A percentile compares a stretch with the other conserved stretches of the same genome.
Evolutionary conservation across 1,140 invertebrate species (phyloP).

Genomic region (Caerostris darwini): DNA sequence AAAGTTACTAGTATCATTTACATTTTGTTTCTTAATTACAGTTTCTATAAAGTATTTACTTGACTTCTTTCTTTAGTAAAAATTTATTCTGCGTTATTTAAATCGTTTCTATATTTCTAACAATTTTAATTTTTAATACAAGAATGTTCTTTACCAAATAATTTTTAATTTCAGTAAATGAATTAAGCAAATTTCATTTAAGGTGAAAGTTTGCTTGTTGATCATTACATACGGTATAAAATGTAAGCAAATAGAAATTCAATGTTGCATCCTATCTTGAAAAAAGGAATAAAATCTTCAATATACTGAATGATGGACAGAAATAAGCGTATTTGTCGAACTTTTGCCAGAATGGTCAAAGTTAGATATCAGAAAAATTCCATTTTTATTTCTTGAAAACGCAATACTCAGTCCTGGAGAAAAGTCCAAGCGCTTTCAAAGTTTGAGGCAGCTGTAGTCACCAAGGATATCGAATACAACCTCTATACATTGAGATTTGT

Average conservation of each 20-base stretch:
- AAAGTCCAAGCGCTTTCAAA: slow-evolving; percentile 51
- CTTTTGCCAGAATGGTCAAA: slow-evolving; percentile 31
- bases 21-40: too few relatives aligned
- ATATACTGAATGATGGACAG: slow-evolving; percentile 14
- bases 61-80: too few relatives aligned
- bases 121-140: too few relatives aligned
- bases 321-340: slow-evolving; percentile 16
- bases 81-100: too few relatives aligned
- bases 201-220: too few relatives aligned
- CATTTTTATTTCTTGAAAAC: slow-evolving; percentile 46
- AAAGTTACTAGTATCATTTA: too few relatives aligned
- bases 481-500: slow-evolving; percentile 47
- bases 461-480: slow-evolving; percentile 38
- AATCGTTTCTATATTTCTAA: too few relatives aligned
- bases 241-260: not conserved
- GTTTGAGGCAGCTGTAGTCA: slow-evolving; percentile 53
- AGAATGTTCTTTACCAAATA: too few relatives aligned
- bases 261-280: not conserved
- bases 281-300: not conserved
- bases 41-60: too few relatives aligned
- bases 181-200: too few relatives aligned
- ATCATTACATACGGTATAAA: too few relatives aligned
- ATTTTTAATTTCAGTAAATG: too few relatives aligned
- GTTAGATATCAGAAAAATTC: slow-evolving; percentile 28
- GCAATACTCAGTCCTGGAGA: slow-evolving; percentile 41